Conservation (phyloP, 1,140 invertebrate species). For the Micrasema minimum region DNA sequence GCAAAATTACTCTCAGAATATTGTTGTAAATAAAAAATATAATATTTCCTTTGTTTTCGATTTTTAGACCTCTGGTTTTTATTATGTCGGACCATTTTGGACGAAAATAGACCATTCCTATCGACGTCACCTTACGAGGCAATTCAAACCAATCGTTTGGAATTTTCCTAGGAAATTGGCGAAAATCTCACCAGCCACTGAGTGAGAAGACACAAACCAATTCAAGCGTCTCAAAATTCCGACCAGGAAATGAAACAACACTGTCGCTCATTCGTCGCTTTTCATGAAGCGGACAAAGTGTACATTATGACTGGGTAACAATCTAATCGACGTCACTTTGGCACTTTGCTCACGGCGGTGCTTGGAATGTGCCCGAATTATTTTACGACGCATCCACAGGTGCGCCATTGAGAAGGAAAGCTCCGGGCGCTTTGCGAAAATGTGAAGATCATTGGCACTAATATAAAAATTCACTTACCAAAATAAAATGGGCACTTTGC, state of each 20-base stretch:
- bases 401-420: not conserved
- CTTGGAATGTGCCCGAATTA: conserved; percentile 5
- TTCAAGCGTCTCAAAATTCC: not conserved
- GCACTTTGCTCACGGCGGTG: not conserved
- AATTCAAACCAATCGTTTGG: conserved; percentile 16
- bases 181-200: not conserved
- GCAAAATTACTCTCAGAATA: no score
- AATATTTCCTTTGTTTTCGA: no score
- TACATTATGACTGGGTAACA: not conserved
- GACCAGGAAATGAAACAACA: no score
- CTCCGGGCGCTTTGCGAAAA: not conserved
- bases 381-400: conserved; percentile 26
- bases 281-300: not conserved
- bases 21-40: no score
- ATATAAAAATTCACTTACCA: no score
- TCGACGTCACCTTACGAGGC: conserved; percentile 22
- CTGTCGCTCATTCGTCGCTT: no score
- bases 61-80: no score
- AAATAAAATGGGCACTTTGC: no score
- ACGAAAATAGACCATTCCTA: conserved; percentile 11
- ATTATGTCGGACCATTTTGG: no score
- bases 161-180: conserved; percentile 1
- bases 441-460: no score
- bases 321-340: not conserved
- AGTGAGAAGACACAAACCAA: not conserved